Evolutionary conservation across 2,113 vertebrate species (phyloP).

Genomic region (Xenopus tropicalis): DNA sequence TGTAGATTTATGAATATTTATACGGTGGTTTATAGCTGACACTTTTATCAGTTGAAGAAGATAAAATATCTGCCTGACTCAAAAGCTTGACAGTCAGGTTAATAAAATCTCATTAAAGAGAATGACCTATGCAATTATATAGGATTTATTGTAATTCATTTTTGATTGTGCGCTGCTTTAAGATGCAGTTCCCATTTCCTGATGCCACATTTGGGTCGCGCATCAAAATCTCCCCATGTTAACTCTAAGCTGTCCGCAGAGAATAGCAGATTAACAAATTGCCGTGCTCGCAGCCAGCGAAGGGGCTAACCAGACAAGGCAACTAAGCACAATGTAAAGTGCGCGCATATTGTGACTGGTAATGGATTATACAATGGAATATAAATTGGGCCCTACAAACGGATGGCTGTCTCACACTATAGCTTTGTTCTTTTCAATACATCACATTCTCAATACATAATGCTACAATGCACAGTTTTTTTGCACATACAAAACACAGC

Average conservation of each 20-base stretch:
- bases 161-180: constrained; percentile 84
- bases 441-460: too few species aligned
- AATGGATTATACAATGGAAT: neutral
- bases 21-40: constrained; percentile 88
- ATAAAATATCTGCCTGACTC: constrained; percentile 93
- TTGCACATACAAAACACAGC: too few species aligned
- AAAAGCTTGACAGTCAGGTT: constrained; percentile 87
- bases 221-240: constrained; percentile 73
- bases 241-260: constrained; percentile 67
- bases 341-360: neutral
- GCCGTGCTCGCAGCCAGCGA: neutral
- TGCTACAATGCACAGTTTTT: too few species aligned
- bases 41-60: constrained; percentile 91
- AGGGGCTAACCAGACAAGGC: neutral
- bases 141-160: constrained; percentile 97
- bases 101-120: constrained; percentile 99
- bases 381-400: neutral
- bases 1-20: constrained; percentile 99
- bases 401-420: neutral
- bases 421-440: too few species aligned
- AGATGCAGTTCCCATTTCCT: constrained; percentile 83
- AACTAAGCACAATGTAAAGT: neutral
- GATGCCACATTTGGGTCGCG: constrained; percentile 78
- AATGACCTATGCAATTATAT: constrained; percentile 92
- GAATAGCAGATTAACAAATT: constrained; percentile 60